Evolutionary conservation across 1,140 invertebrate species (phyloP), one percentile per base, ranked within the genome.

Genomic region (Calephelis virginiensis): DNA sequence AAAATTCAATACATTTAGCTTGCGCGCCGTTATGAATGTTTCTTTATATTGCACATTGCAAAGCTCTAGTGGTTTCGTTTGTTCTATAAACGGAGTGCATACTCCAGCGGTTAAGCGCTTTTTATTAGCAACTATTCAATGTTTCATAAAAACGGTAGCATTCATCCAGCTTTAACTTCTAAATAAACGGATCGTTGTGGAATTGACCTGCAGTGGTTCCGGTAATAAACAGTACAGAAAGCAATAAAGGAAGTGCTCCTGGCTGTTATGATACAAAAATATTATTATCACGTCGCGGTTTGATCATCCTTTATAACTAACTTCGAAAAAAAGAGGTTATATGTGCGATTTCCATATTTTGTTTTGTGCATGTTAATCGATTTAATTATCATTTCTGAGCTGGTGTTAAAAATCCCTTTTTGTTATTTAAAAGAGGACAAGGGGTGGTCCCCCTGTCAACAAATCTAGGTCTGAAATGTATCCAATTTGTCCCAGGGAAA

Each of bases 71-170:
- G 50, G 50, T 53, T 17, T 10, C 14, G 50, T 53, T 53, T 53
- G 50, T 53, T 53, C 17, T 8, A 28, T 53, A 53, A 28, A 53
- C 50, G 17, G 17, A 53, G 14, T 53, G 17, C 50, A 53, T 53
- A 53, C 17, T 53, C 50, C 50, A 53, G 50, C n/a, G 50, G 14
- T 53, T 53, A 14, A 53, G 50, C 14, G 50, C 8, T 53, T 53
- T 53, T 53, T 53, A 53, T 53, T 53, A 11, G 14, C 50, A 53
- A 53, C 50, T 17, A 28, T 17, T 53, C 13, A 53, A 53, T 28
- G 49, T 56, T 56, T 56, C 50, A 56, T 56, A 56, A 8, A 43
- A 43, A 43, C 40, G 8, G 13, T 28, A 56, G 50, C 17, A 10
- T 11, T 11, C 50, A 8, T 56, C 2, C 14, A 17, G 14, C 17